phyloP scores from a whole-genome alignment of 2,113 vertebrate genomes.

The Cynocephalus volans region DNA sequence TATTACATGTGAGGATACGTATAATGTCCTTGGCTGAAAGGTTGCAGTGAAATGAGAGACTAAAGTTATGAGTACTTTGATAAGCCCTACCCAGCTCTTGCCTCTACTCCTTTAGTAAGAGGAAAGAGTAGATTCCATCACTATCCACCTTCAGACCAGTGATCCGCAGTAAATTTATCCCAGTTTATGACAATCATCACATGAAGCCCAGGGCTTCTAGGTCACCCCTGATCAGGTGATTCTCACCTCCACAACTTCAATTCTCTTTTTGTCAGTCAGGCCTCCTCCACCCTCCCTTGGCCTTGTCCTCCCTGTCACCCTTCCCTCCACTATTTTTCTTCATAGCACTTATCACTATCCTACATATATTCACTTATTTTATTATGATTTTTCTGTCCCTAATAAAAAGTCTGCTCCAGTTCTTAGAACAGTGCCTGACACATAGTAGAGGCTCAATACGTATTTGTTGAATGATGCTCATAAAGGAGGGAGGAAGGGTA shows the following conservation, averaged over 20 bases:
- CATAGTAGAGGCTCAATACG: neutral
- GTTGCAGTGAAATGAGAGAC: neutral
- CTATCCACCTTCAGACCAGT: neutral
- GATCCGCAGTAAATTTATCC: neutral
- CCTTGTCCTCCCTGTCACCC: neutral
- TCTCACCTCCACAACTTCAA: neutral
- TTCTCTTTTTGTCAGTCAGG: neutral
- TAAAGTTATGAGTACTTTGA: neutral
- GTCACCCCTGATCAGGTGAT: neutral
- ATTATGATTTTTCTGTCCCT: neutral
- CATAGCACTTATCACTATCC: neutral
- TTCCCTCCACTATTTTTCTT: neutral
- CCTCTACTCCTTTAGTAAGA: neutral
- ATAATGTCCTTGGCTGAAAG: neutral
- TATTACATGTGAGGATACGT: neutral
- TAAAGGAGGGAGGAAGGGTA: too few species aligned
- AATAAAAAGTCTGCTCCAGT: neutral
- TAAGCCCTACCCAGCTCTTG: neutral
- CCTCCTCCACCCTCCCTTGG: neutral
- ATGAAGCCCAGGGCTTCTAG: neutral
- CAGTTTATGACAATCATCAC: accelerated
- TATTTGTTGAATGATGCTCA: neutral
- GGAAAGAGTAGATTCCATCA: neutral
- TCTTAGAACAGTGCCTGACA: neutral
- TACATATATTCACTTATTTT: neutral